These are phyloP conservation scores for Cepaea hortensis DNA, from an alignment of 2,888 invertebrate species.

Conservation along the genomic window DNA sequence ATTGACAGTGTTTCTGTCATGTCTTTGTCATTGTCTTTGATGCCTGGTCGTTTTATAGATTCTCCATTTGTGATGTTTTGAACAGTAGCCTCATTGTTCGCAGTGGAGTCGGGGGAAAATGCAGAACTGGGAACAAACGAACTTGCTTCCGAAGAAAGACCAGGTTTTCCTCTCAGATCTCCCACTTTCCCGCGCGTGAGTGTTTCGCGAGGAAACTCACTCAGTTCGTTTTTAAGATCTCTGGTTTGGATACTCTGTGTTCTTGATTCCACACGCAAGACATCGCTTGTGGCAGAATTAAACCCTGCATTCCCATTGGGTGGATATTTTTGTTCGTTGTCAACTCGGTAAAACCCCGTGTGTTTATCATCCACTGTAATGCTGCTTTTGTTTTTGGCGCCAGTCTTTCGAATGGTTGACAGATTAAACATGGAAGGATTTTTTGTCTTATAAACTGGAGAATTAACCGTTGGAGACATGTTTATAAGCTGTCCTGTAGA, in stretches of 20 bases:
- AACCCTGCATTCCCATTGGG: background rate
- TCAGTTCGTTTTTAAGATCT: too few species aligned
- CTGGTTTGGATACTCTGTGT: background rate
- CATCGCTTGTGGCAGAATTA: background rate
- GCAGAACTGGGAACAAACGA: background rate
- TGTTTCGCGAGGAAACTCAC: too few species aligned
- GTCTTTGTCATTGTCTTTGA: background rate
- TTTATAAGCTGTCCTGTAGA: background rate
- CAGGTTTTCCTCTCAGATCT: too few species aligned
- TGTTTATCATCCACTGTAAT: too few species aligned
- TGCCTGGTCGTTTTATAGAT: background rate
- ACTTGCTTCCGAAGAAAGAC: too few species aligned
- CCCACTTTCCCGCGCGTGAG: too few species aligned
- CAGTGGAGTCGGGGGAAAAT: background rate
- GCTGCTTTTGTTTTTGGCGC: too few species aligned
- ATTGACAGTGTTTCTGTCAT: slow-evolving; percentile 16
- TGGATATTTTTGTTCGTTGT: background rate
- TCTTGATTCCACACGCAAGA: background rate
- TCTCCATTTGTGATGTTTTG: background rate
- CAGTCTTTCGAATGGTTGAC: background rate
- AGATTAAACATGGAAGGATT: background rate
- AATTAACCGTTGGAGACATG: background rate
- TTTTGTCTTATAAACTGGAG: background rate
- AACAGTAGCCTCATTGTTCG: background rate
- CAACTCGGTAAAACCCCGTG: too few species aligned